Evolutionary conservation across 2,113 vertebrate species (phyloP).

Genomic region (Ceyx cyanopectus): DNA sequence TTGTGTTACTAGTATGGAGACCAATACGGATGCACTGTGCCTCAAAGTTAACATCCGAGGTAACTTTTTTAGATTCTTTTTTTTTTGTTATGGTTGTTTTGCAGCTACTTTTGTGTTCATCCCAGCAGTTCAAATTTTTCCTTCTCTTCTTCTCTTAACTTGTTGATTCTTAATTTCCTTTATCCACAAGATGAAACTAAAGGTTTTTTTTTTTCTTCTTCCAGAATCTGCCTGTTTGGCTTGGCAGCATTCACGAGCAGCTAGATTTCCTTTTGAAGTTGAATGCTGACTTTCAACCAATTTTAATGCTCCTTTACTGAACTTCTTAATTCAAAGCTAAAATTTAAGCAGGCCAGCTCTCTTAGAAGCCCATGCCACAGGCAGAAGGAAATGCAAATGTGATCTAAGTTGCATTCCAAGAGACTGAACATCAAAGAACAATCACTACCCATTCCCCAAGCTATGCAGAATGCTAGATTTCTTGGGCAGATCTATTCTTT

Average conservation of each 20-base stretch:
- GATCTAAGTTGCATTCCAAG: conserved; percentile 30
- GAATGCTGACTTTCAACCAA: neutral
- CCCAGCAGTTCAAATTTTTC: neutral
- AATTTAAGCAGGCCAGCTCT: conserved; percentile 12
- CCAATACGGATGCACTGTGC: neutral
- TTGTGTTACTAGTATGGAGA: fast-evolving
- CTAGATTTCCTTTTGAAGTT: conserved; percentile 25
- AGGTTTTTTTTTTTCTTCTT: neutral
- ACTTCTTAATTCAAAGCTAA: conserved; percentile 58
- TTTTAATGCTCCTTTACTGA: conserved; percentile 19
- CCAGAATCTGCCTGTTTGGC: neutral
- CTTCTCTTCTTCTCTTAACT: neutral
- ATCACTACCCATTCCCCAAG: neutral
- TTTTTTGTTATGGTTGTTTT: neutral
- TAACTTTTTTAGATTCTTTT: neutral
- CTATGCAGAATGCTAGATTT: conserved; percentile 24
- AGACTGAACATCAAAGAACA: conserved; percentile 58
- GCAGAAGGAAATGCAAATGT: conserved; percentile 9
- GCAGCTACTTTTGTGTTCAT: neutral
- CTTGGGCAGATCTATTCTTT: neutral
- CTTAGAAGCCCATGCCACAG: conserved; percentile 35
- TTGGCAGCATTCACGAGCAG: neutral
- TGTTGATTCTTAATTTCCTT: neutral
- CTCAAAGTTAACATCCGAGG: neutral
- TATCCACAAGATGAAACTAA: neutral